phyloP scores from a whole-genome alignment of 2,797 vertebrate species.

The Melanotaenia pygmaea region DNA sequence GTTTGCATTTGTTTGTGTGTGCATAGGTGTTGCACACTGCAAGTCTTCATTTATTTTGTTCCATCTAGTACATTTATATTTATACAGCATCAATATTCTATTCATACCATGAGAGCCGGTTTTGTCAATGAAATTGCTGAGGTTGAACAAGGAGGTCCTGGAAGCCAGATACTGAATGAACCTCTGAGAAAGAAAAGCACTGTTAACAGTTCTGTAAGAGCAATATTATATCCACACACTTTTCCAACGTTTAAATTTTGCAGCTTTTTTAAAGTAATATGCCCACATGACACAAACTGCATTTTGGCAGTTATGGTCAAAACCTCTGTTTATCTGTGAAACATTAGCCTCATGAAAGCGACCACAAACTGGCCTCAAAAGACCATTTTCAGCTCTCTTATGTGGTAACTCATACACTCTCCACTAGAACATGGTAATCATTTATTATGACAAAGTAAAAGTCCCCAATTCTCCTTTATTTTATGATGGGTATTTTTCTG shows the following conservation, averaged over 20 bases:
- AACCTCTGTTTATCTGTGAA: not conserved
- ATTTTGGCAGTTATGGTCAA: slow-evolving; percentile 14
- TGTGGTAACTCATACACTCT: not conserved
- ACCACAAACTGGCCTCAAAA: slow-evolving; percentile 10
- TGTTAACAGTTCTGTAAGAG: not conserved
- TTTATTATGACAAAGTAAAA: not conserved
- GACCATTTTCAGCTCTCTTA: slow-evolving; percentile 1
- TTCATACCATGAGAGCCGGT: slow-evolving; percentile 96
- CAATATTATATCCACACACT: not conserved
- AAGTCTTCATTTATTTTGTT: no score
- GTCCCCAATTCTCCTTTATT: not conserved
- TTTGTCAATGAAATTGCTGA: slow-evolving; percentile 99
- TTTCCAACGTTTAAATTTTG: not conserved
- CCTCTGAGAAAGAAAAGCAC: slow-evolving; percentile 84
- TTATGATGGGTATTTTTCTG: not conserved
- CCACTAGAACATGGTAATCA: not conserved
- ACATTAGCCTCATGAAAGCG: not conserved
- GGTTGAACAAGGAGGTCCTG: slow-evolving; percentile 98
- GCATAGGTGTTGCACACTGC: no score
- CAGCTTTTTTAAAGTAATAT: not conserved
- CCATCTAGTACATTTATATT: not conserved
- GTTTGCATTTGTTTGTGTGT: no score
- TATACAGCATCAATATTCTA: not conserved
- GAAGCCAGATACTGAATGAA: slow-evolving; percentile 99
- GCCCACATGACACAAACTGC: not conserved